These are phyloP conservation scores for Aspidiotus rigidus DNA, from an alignment of 2,888 invertebrate genomes.

Conservation along the genomic window DNA sequence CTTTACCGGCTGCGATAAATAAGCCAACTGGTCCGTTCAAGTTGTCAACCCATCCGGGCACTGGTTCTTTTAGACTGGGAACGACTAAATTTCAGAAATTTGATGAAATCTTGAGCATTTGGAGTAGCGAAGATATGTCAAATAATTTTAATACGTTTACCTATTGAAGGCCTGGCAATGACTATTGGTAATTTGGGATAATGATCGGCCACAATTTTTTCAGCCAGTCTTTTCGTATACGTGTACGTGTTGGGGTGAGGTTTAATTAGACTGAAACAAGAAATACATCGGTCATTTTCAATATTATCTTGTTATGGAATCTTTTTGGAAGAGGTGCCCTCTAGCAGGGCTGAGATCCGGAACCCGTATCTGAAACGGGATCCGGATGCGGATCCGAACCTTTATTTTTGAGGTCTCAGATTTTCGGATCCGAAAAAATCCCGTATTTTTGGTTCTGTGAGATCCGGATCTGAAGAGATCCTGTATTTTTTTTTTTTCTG, in stretches of 20 bases:
- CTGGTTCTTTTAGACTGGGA: conserved; percentile 65
- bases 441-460: too few species aligned
- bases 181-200: conserved; percentile 66
- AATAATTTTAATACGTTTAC: conserved; percentile 45
- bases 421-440: too few species aligned
- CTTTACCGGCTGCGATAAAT: conserved; percentile 74
- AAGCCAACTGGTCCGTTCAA: conserved; percentile 82
- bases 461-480: too few species aligned
- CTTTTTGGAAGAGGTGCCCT: too few species aligned
- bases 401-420: too few species aligned
- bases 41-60: conserved; percentile 86
- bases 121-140: too few species aligned
- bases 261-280: conserved; percentile 47
- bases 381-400: too few species aligned
- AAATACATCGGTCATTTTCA: background rate
- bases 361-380: too few species aligned
- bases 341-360: too few species aligned
- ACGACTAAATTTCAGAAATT: conserved; percentile 53
- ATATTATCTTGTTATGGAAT: too few species aligned
- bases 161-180: conserved; percentile 85
- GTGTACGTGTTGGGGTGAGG: conserved; percentile 92
- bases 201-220: conserved; percentile 67
- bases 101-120: too few species aligned
- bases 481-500: too few species aligned
- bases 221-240: conserved; percentile 86